Evolutionary conservation across 1,140 invertebrate species (phyloP).

Genomic region (Rhopalosiphum padi): DNA sequence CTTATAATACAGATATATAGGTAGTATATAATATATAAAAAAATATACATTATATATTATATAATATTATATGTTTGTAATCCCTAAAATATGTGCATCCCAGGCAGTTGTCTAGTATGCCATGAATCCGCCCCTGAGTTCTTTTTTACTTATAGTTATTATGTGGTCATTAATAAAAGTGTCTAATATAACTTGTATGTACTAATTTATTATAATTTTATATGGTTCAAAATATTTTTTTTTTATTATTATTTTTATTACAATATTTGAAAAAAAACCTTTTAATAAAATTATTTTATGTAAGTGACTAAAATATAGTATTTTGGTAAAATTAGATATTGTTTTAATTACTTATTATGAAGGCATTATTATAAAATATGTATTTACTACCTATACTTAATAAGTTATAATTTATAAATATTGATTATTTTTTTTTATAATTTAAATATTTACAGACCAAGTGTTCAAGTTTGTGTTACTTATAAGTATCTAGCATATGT

Average conservation of each 20-base stretch:
- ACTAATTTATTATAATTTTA: not conserved
- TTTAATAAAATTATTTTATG: not conserved
- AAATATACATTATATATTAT: not conserved
- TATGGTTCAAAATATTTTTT: not conserved
- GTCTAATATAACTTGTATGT: not conserved
- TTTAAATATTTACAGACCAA: not conserved
- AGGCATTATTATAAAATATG: slow-evolving; percentile 20
- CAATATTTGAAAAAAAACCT: not conserved
- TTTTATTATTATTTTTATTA: not conserved
- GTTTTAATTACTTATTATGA: slow-evolving; percentile 11
- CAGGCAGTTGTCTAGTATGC: not conserved
- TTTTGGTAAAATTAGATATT: not conserved
- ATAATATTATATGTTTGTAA: not conserved
- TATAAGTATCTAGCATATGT: not conserved
- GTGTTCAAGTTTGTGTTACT: slow-evolving; percentile 34
- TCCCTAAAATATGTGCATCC: not conserved
- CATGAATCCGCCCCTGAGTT: not conserved
- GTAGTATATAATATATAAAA: not conserved
- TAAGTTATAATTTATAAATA: not conserved
- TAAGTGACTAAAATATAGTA: not conserved
- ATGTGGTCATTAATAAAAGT: not conserved
- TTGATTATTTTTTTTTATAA: not conserved
- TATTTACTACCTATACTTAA: slow-evolving; percentile 24
- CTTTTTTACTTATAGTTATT: not conserved
- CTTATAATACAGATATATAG: not conserved